Base-by-base conservation (phyloP, 2,888 invertebrate genomes). In the Orchesella flavescens region DNA sequence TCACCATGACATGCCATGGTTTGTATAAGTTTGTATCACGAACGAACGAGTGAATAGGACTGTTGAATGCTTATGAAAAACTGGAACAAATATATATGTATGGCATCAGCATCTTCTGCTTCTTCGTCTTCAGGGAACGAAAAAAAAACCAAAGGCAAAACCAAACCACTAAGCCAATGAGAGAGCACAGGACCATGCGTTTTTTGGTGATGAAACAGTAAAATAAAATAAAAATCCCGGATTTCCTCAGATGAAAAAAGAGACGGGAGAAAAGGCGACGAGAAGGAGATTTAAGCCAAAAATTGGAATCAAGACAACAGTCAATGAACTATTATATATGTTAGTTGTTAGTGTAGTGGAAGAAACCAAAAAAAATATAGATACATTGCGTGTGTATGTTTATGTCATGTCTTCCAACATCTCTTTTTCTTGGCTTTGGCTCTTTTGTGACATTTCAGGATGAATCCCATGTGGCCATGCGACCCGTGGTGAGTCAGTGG, bases 381-480 rank as follows among this genome's bases (percentile, higher is more conserved):
- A 17, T 34, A 3, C 23, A 17, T 74, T 43, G 66, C 68, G 55
- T 65, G 65, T 73, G 73, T 53, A 34, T 76, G 76, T 76, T 66
- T 43, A 34, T 66, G 66, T 57, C 68, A 76, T 66, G 68, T 68
- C 19, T 43, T 21, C 57, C 68, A 49, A 17, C 65, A 65, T 15
- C 43, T 23, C 61, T 65, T 61, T 19, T 24, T 34, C 34, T 44
- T 44, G 23, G 12, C 34, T 53, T n/a, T 59, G n/a, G n/a, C n/a
- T 34, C 17, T 23, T 19, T 61, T 75, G 75, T 75, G 75, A 65
- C 65, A 65, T 53, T 65, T 63, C 53, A 63, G 65, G 63, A 65
- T 65, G 19, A 76, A 68, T 76, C 76, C 76, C 76, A 76, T 68
- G 76, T 57, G 76, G 55, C 76, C 75, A 65, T 49, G 65, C 43